A percentile compares a stretch with the other conserved stretches of the same genome.
These are phyloP conservation scores for Aleiodes testaceus DNA, from an alignment of 2,888 invertebrate species.

Conservation along the genomic window DNA sequence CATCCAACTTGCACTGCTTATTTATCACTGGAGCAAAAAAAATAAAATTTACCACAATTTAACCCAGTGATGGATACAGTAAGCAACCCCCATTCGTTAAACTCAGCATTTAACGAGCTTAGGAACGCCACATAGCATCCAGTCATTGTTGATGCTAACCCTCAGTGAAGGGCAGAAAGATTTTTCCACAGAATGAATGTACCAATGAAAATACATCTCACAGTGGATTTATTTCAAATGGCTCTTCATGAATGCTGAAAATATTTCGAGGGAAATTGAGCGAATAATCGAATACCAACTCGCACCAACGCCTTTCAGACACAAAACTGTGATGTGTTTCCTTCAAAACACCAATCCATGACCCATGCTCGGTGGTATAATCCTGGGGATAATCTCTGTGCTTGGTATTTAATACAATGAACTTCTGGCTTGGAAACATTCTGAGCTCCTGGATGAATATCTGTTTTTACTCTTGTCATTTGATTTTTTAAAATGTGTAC, in stretches of 20 bases:
- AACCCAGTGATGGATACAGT: conserved; percentile 1
- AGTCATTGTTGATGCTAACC: conserved; percentile 13
- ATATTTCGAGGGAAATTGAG: conserved; percentile 70
- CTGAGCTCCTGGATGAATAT: conserved; percentile 19
- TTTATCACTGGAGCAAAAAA: neutral
- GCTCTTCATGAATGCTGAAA: conserved; percentile 44
- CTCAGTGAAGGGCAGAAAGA: neutral
- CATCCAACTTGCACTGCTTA: neutral
- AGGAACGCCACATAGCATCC: conserved; percentile 54
- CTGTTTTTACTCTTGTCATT: neutral
- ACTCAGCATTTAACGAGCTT: conserved; percentile 67
- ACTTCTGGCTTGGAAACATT: conserved; percentile 17
- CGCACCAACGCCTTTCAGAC: conserved; percentile 69
- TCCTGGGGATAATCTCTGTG: conserved; percentile 52
- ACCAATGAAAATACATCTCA: conserved; percentile 6
- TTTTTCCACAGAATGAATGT: conserved; percentile 5
- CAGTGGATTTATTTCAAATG: conserved; percentile 31
- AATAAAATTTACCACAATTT: conserved; percentile 23
- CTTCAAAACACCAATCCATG: conserved; percentile 32
- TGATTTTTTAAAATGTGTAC: too few relatives aligned
- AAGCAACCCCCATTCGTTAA: conserved; percentile 27
- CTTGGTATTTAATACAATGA: conserved; percentile 33
- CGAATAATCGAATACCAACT: conserved; percentile 68
- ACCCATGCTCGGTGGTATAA: conserved; percentile 44
- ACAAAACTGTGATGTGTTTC: conserved; percentile 47